Conservation (phyloP, 2,113 vertebrate species). For the Ornithorhynchus anatinus region DNA sequence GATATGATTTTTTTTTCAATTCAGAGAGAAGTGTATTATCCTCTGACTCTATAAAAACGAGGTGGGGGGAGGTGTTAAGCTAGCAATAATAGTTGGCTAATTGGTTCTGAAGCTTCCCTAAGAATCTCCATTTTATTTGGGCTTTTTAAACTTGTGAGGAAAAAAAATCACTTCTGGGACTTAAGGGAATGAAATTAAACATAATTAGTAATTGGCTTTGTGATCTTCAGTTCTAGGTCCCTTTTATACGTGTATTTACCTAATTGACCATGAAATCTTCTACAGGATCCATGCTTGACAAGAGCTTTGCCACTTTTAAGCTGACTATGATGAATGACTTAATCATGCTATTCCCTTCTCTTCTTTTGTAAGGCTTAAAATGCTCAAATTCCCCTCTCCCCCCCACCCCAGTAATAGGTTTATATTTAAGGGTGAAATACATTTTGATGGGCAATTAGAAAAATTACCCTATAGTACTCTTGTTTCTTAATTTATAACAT, state of each 20-base stretch:
- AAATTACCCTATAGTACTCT: too few species aligned
- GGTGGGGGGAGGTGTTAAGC: neutral
- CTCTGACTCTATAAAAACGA: too few species aligned
- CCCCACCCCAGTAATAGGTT: conserved; percentile 46
- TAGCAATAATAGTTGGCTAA: conserved; percentile 26
- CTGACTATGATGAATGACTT: conserved; percentile 73
- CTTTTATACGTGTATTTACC: conserved; percentile 75
- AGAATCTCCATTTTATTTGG: conserved; percentile 45
- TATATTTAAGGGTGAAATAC: conserved; percentile 49
- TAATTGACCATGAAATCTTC: conserved; percentile 80
- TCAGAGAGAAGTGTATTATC: neutral
- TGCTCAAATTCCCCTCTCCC: conserved; percentile 58
- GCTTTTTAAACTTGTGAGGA: conserved; percentile 42
- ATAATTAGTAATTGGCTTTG: conserved; percentile 74
- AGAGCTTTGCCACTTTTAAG: conserved; percentile 57
- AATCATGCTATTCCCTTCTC: conserved; percentile 55
- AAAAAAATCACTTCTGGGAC: conserved; percentile 61
- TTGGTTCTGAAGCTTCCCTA: conserved; percentile 30
- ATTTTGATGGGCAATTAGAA: conserved; percentile 32
- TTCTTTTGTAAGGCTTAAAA: conserved; percentile 59
- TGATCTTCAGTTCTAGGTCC: conserved; percentile 69
- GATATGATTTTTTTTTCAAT: neutral
- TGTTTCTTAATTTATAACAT: too few species aligned
- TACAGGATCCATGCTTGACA: conserved; percentile 60
- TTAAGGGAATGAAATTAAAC: conserved; percentile 74